Base-by-base conservation (phyloP, 2,888 invertebrate species). In the Xanthorhoe designata region DNA sequence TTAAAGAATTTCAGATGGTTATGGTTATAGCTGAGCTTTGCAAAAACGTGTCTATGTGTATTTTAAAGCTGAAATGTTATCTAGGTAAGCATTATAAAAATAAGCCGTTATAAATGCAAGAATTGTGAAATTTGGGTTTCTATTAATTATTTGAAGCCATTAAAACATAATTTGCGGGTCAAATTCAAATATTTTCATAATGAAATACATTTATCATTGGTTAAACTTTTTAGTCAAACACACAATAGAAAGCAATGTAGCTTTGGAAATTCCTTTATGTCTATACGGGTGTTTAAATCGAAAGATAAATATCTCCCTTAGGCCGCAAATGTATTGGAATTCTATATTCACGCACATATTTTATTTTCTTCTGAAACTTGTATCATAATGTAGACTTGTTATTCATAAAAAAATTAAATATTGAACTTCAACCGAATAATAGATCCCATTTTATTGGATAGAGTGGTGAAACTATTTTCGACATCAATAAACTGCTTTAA, bases 381-480 rank as follows among this genome's bases (percentile, higher is more conserved):
- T 67, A 62, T 42, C 24, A 56, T 9, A 4, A 1, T 9, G 19
- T 6, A 18, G 2, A 38, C 35, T 24, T 42, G 29, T 24, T 64
- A 72, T 69, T 69, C 53, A 69, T 64, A 64, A 69, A 67, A 38
- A 32, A 56, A 58, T 32, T 51, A 24, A 69, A 68, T 66, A 69
- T 72, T 69, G 65, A 70, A 70, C 71, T 74, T 64, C 64, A 67
- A 59, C 59, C 55, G 58, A 63, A 64, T 51, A 53, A 24, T 42
- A 42, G 35, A 68, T 52, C 19, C 61, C 61, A 66, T 61, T 69
- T 63, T 54, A 35, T 15, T 65, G 61, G 24, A 64, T 71, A 63
- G 61, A 68, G 64, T 61, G 64, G 65, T 58, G 60, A 73, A 69
- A 73, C 52, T 71, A 66, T 52, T 57, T 66, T 65, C 64, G 59